These are phyloP conservation scores for Panthera uncia DNA, from an alignment of 2,113 vertebrate genomes.

Conservation along the genomic window DNA sequence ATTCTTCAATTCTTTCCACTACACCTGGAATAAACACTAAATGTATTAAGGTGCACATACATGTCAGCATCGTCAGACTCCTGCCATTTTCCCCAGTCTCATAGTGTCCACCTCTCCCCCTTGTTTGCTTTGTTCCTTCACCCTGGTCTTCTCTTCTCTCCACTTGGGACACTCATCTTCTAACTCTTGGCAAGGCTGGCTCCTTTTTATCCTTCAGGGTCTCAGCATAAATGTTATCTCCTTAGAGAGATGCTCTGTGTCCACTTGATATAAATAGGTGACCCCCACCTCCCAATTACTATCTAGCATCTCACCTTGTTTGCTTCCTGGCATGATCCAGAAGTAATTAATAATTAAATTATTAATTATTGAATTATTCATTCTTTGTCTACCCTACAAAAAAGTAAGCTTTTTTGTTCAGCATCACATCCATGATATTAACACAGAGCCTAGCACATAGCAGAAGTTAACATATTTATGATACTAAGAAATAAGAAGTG, in stretches of 20 bases:
- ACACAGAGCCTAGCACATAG: background rate
- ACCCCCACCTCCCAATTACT: background rate
- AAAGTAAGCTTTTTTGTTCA: background rate
- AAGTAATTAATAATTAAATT: background rate
- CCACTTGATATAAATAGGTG: background rate
- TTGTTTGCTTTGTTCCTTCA: background rate
- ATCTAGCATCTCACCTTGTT: background rate
- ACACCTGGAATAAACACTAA: background rate
- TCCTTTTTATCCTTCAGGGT: background rate
- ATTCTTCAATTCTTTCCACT: background rate
- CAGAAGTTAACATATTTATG: background rate
- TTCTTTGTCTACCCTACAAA: background rate
- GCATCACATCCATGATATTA: background rate
- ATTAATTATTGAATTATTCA: background rate
- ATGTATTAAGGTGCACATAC: background rate
- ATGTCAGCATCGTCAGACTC: background rate
- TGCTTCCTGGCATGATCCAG: background rate
- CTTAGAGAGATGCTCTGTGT: background rate
- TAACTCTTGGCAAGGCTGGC: background rate
- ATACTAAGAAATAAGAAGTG: background rate
- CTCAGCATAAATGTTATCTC: background rate
- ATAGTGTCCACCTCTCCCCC: background rate
- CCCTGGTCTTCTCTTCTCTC: background rate
- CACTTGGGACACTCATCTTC: background rate
- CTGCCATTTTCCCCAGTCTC: background rate